A percentile compares a stretch with the other conserved stretches of the same genome.
phyloP scores from a whole-genome alignment of 2,113 vertebrate species.

The Oncorhynchus mykiss region DNA sequence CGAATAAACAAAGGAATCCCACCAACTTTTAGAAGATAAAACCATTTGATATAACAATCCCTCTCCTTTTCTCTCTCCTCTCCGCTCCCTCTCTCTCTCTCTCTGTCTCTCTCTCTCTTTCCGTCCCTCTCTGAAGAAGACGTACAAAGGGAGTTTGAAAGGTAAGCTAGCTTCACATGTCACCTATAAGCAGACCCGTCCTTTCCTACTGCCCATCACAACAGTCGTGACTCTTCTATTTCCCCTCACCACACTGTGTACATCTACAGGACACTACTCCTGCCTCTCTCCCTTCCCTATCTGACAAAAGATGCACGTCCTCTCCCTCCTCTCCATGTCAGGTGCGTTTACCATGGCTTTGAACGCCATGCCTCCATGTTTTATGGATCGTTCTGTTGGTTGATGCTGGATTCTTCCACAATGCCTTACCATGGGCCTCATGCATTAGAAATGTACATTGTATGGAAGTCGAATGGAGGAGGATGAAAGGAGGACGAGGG shows the following conservation, averaged over 20 bases:
- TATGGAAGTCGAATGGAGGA: slow-evolving; percentile 8
- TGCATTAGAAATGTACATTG: slow-evolving; percentile 71
- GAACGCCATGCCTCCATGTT: slow-evolving; percentile 70
- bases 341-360: slow-evolving; percentile 76
- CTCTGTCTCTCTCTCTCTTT: background rate
- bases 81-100: slow-evolving; percentile 3
- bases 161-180: background rate
- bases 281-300: slow-evolving; percentile 30
- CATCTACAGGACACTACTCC: background rate
- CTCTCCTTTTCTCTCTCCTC: slow-evolving; percentile 20
- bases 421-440: slow-evolving; percentile 64
- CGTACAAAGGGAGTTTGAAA: background rate
- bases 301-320: slow-evolving; percentile 60
- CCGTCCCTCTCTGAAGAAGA: slow-evolving; percentile 5
- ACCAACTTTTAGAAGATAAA: background rate
- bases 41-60: slow-evolving; percentile 11
- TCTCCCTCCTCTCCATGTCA: slow-evolving; percentile 56
- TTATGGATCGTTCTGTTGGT: slow-evolving; percentile 77
- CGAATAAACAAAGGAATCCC: no score
- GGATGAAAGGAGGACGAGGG: slow-evolving; percentile 35
- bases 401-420: slow-evolving; percentile 67
- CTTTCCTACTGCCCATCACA: background rate
- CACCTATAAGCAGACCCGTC: background rate
- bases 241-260: background rate
- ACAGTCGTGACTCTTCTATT: background rate